phyloP scores from a whole-genome alignment of 2,113 vertebrate species.

The Micromys minutus region DNA sequence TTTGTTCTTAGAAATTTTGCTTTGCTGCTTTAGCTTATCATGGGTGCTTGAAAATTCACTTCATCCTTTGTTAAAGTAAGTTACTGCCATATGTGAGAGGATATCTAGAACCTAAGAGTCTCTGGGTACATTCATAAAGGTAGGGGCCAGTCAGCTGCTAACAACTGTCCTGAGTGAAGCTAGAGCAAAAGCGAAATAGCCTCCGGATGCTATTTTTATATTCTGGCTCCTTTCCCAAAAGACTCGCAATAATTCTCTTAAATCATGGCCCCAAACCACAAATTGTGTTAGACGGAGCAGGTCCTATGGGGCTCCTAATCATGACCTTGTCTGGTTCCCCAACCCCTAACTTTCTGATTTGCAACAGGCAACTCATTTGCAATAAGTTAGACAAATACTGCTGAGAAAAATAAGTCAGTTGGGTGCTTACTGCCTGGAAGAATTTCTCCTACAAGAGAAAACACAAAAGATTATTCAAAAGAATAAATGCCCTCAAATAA shows the following conservation, averaged over 20 bases:
- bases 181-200: neutral
- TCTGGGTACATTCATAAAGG: neutral
- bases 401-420: slow-evolving; percentile 24
- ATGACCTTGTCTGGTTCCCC: neutral
- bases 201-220: neutral
- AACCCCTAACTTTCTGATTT: slow-evolving; percentile 20
- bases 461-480: slow-evolving; percentile 16
- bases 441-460: slow-evolving; percentile 44
- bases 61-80: slow-evolving; percentile 29
- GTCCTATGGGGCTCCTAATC: neutral
- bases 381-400: neutral
- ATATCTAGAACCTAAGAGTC: neutral
- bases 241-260: neutral
- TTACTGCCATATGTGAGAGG: neutral
- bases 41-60: neutral
- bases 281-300: neutral
- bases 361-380: neutral
- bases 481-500: slow-evolving; percentile 38
- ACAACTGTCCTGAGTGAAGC: neutral
- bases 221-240: neutral
- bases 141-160: neutral
- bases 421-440: slow-evolving; percentile 19
- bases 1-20: neutral
- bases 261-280: neutral
- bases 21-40: neutral